Evolutionary conservation across 2,113 vertebrate genomes (phyloP), one percentile per base, ranked within the genome.

Genomic region (Odobenus rosmarus): DNA sequence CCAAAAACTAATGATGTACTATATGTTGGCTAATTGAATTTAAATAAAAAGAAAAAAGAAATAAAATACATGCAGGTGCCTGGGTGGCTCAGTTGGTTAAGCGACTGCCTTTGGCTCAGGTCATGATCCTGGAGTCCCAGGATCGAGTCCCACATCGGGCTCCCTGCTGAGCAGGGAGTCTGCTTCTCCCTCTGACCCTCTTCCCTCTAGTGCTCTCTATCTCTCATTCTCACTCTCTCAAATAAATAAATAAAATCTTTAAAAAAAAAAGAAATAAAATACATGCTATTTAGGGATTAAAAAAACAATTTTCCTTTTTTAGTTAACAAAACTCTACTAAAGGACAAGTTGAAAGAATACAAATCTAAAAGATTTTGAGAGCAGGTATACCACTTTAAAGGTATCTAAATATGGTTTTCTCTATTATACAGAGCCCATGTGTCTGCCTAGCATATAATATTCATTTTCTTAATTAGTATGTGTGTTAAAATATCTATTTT

Each of bases 401-500:
- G 11, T 51, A 36, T 42, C 49, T 76, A 91, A 85, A 93, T 14
- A 55, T 64, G 61, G 18, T n/a, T 96, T 97, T 89, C 51, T 88
- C 64, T 88, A 79, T 21, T 42, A 59, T 18, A 84, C 31, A 57
- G 67, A 93, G 61, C 10, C 33, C 74, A 59, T 18, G 3, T 39
- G 23, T 83, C 72, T 92, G 28, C 69, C 81, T 80, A 36, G 26
- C 16, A 93, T 55, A 67, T 33, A 87, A 96, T 51, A 64, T n/a
- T 4, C 62, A 86, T 95, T 97, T 97, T 86, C 64, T 69, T 95
- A 88, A 97, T 93, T 81, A 95, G 76, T 21, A 90, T 77, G 33
- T 83, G 84, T 19, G n/a, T 15, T 89, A 95, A 90, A 92, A 90
- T 93, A 90, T 76, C 67, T 90, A 81, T 93, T 95, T 95, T 95